Conservation (phyloP, 1,140 invertebrate genomes). For the Pogonomyrmex californicus region DNA sequence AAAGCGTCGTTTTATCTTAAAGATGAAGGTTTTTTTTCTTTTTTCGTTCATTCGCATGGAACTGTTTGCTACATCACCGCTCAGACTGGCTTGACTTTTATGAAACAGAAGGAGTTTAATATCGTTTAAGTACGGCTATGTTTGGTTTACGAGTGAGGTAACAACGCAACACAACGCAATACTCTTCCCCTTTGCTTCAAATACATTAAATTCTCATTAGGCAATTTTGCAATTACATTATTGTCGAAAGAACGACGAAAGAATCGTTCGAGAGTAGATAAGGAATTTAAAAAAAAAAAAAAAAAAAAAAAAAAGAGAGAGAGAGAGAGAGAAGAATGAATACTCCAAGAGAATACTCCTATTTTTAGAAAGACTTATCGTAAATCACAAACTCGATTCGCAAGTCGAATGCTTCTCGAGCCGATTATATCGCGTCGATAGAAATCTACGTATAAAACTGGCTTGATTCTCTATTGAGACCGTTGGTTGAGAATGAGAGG, state of each 20-base stretch:
- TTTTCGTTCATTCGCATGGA: slow-evolving; percentile 9
- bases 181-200: slow-evolving; percentile 18
- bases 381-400: background rate
- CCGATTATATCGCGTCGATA: background rate
- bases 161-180: background rate
- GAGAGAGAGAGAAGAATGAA: background rate
- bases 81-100: slow-evolving; percentile 40
- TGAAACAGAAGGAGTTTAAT: slow-evolving; percentile 51
- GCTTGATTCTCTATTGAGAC: background rate
- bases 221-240: slow-evolving; percentile 51
- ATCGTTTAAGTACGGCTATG: slow-evolving; percentile 32
- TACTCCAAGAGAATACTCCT: slow-evolving; percentile 1
- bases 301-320: background rate
- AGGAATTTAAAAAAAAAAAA: background rate
- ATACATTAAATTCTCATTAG: slow-evolving; percentile 56
- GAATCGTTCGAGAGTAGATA: slow-evolving; percentile 2
- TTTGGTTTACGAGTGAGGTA: slow-evolving; percentile 51
- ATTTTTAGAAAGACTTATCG: background rate
- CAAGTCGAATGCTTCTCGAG: background rate
- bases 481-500: background rate
- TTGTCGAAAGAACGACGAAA: background rate
- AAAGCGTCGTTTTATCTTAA: slow-evolving; percentile 44
- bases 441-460: background rate
- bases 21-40: slow-evolving; percentile 45
- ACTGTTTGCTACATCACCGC: slow-evolving; percentile 44